A percentile compares a stretch with the other conserved stretches of the same genome.
phyloP scores from a whole-genome alignment of 2,888 invertebrate species.

The Balanococcus diminutus region DNA sequence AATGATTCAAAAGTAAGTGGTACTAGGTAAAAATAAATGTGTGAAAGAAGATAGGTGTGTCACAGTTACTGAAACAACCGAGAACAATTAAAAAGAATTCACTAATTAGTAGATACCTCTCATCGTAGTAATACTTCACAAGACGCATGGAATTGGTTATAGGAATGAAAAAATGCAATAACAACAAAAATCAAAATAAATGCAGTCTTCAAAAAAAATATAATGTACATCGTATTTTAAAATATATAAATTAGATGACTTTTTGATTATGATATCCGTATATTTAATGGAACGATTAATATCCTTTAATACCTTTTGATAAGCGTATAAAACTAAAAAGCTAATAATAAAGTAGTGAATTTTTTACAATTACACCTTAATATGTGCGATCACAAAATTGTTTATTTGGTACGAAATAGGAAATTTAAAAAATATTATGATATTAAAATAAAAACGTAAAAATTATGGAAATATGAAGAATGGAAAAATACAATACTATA shows the following conservation, averaged over 20 bases:
- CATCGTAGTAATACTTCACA: no score
- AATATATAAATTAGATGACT: not conserved
- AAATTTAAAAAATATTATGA: conserved; percentile 6
- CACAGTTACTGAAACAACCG: not conserved
- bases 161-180: not conserved
- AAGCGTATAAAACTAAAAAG: not conserved
- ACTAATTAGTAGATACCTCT: no score
- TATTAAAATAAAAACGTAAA: conserved; percentile 9
- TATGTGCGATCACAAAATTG: conserved; percentile 15
- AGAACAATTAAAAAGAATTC: no score
- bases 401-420: not conserved
- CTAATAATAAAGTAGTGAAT: not conserved
- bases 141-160: no score
- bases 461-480: conserved; percentile 37
- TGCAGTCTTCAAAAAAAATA: conserved; percentile 11
- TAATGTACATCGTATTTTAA: not conserved
- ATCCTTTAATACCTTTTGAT: not conserved
- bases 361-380: not conserved
- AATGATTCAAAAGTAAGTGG: not conserved
- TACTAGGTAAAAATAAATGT: not conserved
- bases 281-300: not conserved
- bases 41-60: not conserved
- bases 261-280: conserved; percentile 1
- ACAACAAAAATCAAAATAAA: not conserved
- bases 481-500: conserved; percentile 37